Conservation (phyloP, 2,113 vertebrate species). For the Peromyscus californicus region DNA sequence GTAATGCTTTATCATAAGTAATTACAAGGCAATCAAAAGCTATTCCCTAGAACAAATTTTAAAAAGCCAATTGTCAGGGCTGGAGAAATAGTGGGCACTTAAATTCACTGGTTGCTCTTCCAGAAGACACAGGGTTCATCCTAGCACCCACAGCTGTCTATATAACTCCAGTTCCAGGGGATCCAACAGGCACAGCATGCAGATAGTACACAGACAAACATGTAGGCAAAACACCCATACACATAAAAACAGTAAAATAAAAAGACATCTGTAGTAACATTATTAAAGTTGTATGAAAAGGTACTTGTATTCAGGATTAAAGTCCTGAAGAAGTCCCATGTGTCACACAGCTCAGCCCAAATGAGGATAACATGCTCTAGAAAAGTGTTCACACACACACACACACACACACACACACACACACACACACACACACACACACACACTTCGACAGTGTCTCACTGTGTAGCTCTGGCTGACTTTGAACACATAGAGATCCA, state of each 20-base stretch:
- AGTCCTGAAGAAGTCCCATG: background rate
- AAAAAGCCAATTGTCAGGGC: background rate
- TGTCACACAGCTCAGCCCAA: background rate
- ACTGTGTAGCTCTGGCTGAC: background rate
- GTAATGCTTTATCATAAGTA: background rate
- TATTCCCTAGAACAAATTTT: background rate
- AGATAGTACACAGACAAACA: background rate
- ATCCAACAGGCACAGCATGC: background rate
- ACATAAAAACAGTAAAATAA: background rate
- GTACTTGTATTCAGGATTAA: background rate
- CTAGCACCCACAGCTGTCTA: background rate
- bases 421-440: background rate
- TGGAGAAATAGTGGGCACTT: background rate
- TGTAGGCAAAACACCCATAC: background rate
- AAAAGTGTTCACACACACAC: background rate
- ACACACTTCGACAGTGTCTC: background rate
- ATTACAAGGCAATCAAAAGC: background rate
- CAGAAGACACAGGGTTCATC: background rate
- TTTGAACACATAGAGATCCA: background rate
- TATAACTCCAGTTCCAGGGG: background rate
- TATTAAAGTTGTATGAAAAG: slow-evolving; percentile 27
- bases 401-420: background rate
- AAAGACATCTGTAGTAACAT: background rate
- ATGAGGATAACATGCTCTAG: background rate
- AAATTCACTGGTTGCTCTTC: background rate